Evolutionary conservation across 2,113 vertebrate species (phyloP).

Genomic region (Phalacrocorax carbo): DNA sequence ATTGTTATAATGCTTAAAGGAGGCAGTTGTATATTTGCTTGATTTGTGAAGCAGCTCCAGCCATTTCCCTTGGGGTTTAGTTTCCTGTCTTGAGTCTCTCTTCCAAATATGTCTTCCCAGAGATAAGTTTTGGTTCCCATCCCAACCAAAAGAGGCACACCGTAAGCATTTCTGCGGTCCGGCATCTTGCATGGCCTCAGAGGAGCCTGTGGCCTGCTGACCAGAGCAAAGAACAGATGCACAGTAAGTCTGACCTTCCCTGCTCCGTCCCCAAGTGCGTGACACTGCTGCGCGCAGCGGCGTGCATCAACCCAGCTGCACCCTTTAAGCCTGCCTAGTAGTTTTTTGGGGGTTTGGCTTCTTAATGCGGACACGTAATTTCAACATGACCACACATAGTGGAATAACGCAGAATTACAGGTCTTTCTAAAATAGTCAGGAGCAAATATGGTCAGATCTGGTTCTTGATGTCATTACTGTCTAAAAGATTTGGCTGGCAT

Average conservation of each 20-base stretch:
- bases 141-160: neutral
- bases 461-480: slow-evolving; percentile 63
- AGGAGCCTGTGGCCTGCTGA: neutral
- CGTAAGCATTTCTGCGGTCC: neutral
- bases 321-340: neutral
- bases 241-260: neutral
- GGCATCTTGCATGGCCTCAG: neutral
- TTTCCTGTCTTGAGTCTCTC: neutral
- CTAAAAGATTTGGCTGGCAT: slow-evolving; percentile 60
- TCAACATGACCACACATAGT: neutral
- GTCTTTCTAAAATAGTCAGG: slow-evolving; percentile 32
- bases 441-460: slow-evolving; percentile 57
- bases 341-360: neutral
- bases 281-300: neutral
- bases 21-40: neutral
- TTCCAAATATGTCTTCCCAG: neutral
- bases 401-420: neutral
- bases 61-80: neutral
- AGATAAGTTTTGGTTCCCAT: neutral
- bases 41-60: neutral
- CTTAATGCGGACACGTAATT: neutral
- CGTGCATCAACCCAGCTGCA: neutral
- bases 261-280: neutral
- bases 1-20: neutral
- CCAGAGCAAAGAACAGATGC: neutral